Base-by-base conservation (phyloP, 2,888 invertebrate genomes). In the Heliconius cydno region DNA sequence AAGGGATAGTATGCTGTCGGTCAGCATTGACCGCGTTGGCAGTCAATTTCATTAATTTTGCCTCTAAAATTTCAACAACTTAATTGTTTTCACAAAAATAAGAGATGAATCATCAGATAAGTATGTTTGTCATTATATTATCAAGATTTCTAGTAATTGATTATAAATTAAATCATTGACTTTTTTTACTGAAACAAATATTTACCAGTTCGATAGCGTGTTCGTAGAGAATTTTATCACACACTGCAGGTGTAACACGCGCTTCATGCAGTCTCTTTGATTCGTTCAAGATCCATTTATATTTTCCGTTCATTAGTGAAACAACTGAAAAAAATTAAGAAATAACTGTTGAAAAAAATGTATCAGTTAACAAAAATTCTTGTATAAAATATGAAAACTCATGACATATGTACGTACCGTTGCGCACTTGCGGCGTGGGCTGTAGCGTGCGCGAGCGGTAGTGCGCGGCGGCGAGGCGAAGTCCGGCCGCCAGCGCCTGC, bases 151-250 rank as follows among this genome's bases (percentile, higher is more conserved):
- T 52, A 46, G 71, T 52, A 52, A 30, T 72, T 46, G 46, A 15
- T 46, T 46, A 15, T 46, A 46, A 46, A 46, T 46, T 4, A 4
- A 1, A 34, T 34, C 5, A 46, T 46, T 5, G 12, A 52, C 6
- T 19, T 19, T 52, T 19, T 19, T 52, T 52, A 52, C 7, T 19
- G 6, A 7, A 52, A 52, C 52, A 52, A 52, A 52, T 60, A 60
- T 60, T 89, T 82, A 99, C 99, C 97, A 99, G 97, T 94, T 99
- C 98, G 87, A 99, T 98, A 84, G 99, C 99, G 93, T 99, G 98
- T 90, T 98, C 98, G 94, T 99, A 99, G 82, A 99, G 96, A 84
- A 99, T 98, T 91, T 98, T 98, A 91, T 99, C 99, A 82, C 99
- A 99, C 80, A 98, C 98, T 79, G 96, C 96, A 81, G 98, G 97